Evolutionary conservation across 2,888 invertebrate species (phyloP).

Genomic region (Mantis religiosa): DNA sequence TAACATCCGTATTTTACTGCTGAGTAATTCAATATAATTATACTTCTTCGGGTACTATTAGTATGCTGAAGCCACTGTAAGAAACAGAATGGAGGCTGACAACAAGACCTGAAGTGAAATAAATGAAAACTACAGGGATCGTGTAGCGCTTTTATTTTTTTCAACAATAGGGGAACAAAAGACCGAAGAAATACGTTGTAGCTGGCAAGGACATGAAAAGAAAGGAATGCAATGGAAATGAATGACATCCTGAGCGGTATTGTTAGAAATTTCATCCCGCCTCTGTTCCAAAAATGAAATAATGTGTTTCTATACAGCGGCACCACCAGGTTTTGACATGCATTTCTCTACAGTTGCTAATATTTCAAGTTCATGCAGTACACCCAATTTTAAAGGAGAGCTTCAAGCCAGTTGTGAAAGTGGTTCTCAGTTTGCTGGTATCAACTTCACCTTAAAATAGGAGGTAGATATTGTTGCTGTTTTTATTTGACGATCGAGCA

Average conservation of each 20-base stretch:
- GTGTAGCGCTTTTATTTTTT: not conserved
- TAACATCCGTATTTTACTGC: no score
- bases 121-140: not conserved
- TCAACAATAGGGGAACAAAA: not conserved
- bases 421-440: no score
- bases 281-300: not conserved
- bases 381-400: not conserved
- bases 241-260: not conserved
- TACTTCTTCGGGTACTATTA: not conserved
- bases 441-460: no score
- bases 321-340: not conserved
- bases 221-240: not conserved
- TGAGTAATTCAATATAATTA: no score
- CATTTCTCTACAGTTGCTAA: not conserved
- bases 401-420: not conserved
- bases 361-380: not conserved
- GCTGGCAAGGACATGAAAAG: not conserved
- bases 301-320: not conserved
- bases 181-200: not conserved
- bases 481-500: no score
- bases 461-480: no score
- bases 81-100: not conserved
- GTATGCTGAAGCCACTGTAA: not conserved
- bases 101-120: not conserved
- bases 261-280: not conserved